Conservation (phyloP, 2,113 vertebrate genomes). For the Sminthopsis crassicaudata region DNA sequence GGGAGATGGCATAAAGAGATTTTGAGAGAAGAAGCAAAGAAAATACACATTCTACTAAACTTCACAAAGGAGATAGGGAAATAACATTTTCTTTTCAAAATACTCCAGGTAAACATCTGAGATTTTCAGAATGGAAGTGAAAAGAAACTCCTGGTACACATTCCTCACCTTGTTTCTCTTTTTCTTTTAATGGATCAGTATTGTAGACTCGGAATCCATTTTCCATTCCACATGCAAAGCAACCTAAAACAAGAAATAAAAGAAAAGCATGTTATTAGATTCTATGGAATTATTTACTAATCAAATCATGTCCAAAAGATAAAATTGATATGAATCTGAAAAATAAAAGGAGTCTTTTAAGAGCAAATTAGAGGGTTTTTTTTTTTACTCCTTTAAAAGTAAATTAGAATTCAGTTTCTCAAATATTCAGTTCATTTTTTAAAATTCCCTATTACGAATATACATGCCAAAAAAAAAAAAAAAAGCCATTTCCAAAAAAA, state of each 20-base stretch:
- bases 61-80: not conserved
- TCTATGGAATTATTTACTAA: not conserved
- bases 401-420: not conserved
- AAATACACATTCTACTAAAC: not conserved
- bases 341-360: not conserved
- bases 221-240: conserved; percentile 99
- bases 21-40: not conserved
- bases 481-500: not conserved
- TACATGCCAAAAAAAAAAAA: too few relatives aligned
- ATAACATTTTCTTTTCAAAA: not conserved
- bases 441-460: not conserved
- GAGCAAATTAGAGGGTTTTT: not conserved
- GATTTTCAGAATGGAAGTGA: not conserved
- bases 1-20: not conserved
- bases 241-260: conserved; percentile 86
- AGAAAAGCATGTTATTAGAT: not conserved
- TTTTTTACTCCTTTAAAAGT: not conserved
- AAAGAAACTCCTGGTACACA: not conserved
- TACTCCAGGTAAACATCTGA: not conserved
- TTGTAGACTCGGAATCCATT: conserved; percentile 99
- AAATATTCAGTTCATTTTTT: not conserved
- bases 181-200: conserved; percentile 98
- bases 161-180: conserved; percentile 97
- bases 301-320: not conserved
- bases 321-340: not conserved